Conservation (phyloP, 2,888 invertebrate genomes). For the Diplolepis rosae region DNA sequence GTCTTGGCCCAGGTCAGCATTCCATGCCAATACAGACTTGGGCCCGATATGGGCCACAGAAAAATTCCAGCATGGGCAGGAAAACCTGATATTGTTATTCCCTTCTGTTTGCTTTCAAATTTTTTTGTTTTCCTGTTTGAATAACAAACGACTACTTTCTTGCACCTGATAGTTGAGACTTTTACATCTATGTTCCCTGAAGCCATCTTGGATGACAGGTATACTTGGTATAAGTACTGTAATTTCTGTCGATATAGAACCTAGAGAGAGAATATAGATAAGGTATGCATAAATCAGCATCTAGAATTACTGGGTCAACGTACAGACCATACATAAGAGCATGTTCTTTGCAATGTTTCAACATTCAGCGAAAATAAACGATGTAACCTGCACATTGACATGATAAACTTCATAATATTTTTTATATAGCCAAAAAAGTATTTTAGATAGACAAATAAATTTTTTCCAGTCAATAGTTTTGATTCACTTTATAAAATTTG, state of each 20-base stretch:
- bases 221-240: slow-evolving; percentile 35
- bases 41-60: no score
- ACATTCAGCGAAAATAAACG: no score
- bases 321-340: slow-evolving; percentile 30
- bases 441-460: no score
- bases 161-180: not conserved
- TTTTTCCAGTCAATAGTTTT: no score
- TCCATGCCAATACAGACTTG: no score
- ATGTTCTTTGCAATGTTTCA: slow-evolving; percentile 28
- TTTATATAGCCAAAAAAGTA: no score
- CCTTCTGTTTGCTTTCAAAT: not conserved
- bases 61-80: no score
- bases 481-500: no score
- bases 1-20: no score
- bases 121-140: not conserved
- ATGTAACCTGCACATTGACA: no score
- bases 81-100: not conserved
- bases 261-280: slow-evolving; percentile 30
- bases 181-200: slow-evolving; percentile 33
- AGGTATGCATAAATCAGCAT: slow-evolving; percentile 52
- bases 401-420: no score
- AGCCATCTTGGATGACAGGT: slow-evolving; percentile 50
- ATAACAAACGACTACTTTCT: not conserved
- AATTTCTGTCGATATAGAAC: slow-evolving; percentile 46
- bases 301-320: slow-evolving; percentile 49